These are phyloP conservation scores for Crioceris asparagi DNA, from an alignment of 2,888 invertebrate genomes.

Conservation along the genomic window DNA sequence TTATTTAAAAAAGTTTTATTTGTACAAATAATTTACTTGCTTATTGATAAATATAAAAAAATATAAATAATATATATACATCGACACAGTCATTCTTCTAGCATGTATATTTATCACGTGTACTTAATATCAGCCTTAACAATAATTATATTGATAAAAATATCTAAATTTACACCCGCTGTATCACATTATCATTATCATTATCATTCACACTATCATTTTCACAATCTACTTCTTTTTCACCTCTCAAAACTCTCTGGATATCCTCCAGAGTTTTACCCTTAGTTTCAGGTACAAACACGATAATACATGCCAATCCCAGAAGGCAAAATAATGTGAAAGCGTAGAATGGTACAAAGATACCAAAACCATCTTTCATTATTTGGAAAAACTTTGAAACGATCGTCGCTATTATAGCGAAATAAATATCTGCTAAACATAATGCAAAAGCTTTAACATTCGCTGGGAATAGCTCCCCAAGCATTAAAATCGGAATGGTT, in stretches of 20 bases:
- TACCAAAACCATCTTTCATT: conserved; percentile 47
- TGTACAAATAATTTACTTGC: too few relatives aligned
- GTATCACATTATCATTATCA: too few relatives aligned
- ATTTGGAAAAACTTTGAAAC: conserved; percentile 41
- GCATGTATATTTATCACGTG: too few relatives aligned
- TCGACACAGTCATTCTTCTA: too few relatives aligned
- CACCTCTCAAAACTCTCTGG: conserved; percentile 49
- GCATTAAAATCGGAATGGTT: conserved; percentile 42
- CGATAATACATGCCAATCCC: conserved; percentile 49
- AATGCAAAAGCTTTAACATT: conserved; percentile 48
- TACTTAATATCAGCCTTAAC: too few relatives aligned
- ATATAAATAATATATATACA: too few relatives aligned
- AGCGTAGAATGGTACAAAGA: conserved; percentile 55
- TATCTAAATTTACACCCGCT: too few relatives aligned
- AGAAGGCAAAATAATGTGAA: conserved; percentile 50
- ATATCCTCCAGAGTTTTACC: conserved; percentile 60
- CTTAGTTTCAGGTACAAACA: conserved; percentile 61
- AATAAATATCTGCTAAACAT: conserved; percentile 45
- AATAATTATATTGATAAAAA: too few relatives aligned
- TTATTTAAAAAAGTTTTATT: too few relatives aligned
- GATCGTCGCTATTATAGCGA: conserved; percentile 38
- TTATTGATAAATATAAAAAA: too few relatives aligned
- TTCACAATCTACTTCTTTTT: conserved; percentile 16
- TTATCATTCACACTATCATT: too few relatives aligned
- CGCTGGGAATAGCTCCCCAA: conserved; percentile 45